Conservation (phyloP, 2,113 vertebrate species). For the Notothenia rossii region DNA sequence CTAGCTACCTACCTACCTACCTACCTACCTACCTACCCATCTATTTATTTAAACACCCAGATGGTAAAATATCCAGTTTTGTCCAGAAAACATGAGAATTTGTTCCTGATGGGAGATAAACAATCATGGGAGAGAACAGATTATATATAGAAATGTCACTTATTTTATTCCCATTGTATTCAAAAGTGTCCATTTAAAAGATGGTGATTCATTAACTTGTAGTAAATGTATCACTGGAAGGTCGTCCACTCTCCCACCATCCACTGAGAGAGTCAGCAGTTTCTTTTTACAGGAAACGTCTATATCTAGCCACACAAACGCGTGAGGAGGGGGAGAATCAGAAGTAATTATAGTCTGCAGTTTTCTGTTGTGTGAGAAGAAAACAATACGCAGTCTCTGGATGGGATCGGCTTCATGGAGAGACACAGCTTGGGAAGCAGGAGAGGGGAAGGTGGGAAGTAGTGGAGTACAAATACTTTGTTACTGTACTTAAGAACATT, state of each 20-base stretch:
- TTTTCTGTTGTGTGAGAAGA: constrained; percentile 60
- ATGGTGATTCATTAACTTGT: constrained; percentile 49
- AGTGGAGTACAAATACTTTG: no score
- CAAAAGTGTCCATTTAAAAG: neutral
- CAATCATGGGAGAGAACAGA: constrained; percentile 11
- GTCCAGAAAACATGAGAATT: constrained; percentile 11
- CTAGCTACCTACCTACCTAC: no score
- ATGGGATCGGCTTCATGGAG: constrained; percentile 11
- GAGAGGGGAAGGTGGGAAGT: neutral
- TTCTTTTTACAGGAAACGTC: constrained; percentile 7
- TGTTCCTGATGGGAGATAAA: neutral
- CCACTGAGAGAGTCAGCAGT: constrained; percentile 29
- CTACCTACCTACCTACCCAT: no score
- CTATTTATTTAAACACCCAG: constrained; percentile 8
- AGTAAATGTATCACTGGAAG: constrained; percentile 47
- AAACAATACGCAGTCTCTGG: constrained; percentile 59
- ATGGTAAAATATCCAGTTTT: constrained; percentile 3
- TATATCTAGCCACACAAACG: constrained; percentile 51
- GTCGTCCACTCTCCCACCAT: constrained; percentile 48
- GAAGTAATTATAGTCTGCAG: constrained; percentile 59
- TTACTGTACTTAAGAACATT: no score
- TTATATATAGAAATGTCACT: constrained; percentile 16
- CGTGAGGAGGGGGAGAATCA: constrained; percentile 32
- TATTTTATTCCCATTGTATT: constrained; percentile 9
- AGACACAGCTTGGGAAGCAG: neutral